A percentile compares a stretch with the other conserved stretches of the same genome.
phyloP scores from a whole-genome alignment of 1,140 invertebrate species.

The Neodiprion pinetum region DNA sequence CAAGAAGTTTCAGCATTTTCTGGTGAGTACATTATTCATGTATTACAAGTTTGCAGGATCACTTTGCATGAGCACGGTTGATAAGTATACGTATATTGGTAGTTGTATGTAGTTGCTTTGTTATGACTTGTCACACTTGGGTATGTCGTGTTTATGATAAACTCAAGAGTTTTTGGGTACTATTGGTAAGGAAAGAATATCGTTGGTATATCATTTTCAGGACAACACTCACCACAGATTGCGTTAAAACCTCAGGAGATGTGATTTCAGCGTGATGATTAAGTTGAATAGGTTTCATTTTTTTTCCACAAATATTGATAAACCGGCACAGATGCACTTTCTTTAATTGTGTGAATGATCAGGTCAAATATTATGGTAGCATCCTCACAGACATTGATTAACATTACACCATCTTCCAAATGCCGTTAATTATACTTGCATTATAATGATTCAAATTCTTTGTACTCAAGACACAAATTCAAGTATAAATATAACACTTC shows the following conservation, averaged over 20 bases:
- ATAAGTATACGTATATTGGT: conserved; percentile 6
- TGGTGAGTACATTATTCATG: not conserved
- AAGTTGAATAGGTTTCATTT: not conserved
- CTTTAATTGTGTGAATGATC: not conserved
- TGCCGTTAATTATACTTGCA: too few species aligned
- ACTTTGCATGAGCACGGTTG: conserved; percentile 3
- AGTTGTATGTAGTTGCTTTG: conserved; percentile 1
- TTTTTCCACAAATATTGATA: not conserved
- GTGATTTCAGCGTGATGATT: conserved; percentile 41
- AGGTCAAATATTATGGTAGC: not conserved
- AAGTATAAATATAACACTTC: too few species aligned
- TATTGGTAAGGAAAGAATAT: not conserved
- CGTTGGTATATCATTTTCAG: conserved; percentile 1
- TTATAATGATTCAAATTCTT: too few species aligned
- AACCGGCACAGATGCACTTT: conserved; percentile 3
- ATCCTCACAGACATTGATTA: too few species aligned
- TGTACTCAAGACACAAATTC: too few species aligned
- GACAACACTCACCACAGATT: conserved; percentile 18
- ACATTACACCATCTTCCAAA: too few species aligned
- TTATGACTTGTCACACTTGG: conserved; percentile 10
- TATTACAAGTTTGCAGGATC: not conserved
- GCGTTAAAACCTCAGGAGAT: conserved; percentile 57
- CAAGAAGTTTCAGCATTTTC: not conserved
- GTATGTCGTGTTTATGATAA: conserved; percentile 1
- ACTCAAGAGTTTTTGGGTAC: conserved; percentile 11